Evolutionary conservation across 2,888 invertebrate species (phyloP).

Genomic region (Ectobius pallidus): DNA sequence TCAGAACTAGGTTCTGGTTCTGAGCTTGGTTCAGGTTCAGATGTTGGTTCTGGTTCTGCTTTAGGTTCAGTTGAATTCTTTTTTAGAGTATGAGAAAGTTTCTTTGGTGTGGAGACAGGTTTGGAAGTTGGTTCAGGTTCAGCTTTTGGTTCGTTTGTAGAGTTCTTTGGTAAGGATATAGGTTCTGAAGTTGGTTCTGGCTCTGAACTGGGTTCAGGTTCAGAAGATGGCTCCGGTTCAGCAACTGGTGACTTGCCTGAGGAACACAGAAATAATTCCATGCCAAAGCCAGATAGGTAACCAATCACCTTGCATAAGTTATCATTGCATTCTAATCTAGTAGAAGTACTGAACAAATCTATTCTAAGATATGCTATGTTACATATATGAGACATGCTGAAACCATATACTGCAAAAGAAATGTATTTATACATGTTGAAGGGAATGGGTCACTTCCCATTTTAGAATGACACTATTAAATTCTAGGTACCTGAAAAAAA

Average conservation of each 20-base stretch:
- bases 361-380: too few relatives aligned
- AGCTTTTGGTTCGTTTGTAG: conserved; percentile 53
- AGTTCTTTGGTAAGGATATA: conserved; percentile 46
- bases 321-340: too few relatives aligned
- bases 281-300: conserved; percentile 32
- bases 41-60: conserved; percentile 53
- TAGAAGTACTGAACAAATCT: too few relatives aligned
- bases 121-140: conserved; percentile 56
- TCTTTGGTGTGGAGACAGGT: conserved; percentile 47
- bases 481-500: too few relatives aligned
- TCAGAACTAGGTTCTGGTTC: conserved; percentile 52
- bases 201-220: conserved; percentile 48
- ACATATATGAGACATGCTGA: too few relatives aligned
- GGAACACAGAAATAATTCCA: conserved; percentile 31
- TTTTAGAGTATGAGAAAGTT: conserved; percentile 43
- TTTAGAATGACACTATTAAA: too few relatives aligned
- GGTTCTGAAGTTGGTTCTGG: conserved; percentile 47
- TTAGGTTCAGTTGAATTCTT: conserved; percentile 54
- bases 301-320: conserved; percentile 29
- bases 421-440: too few relatives aligned
- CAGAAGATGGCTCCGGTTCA: conserved; percentile 48
- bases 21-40: conserved; percentile 56
- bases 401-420: too few relatives aligned
- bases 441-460: too few relatives aligned
- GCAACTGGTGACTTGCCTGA: conserved; percentile 48